A percentile compares a stretch with the other conserved stretches of the same genome.
These are phyloP conservation scores for Corythaixoides concolor DNA, from an alignment of 2,113 vertebrate species.

Conservation along the genomic window DNA sequence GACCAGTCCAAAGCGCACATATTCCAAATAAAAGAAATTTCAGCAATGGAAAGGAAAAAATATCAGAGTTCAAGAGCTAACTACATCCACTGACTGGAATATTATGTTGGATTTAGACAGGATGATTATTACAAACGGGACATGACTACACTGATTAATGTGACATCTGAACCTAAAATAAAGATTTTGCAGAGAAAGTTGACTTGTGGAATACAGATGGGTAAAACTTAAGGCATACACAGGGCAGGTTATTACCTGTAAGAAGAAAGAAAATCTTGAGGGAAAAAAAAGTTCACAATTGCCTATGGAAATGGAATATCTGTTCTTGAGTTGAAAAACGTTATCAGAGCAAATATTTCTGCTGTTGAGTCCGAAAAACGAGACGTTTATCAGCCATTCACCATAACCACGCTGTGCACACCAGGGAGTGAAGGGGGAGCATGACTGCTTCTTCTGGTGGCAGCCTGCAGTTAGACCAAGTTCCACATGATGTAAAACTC, in stretches of 20 bases:
- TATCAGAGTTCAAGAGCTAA: not conserved
- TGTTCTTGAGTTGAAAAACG: not conserved
- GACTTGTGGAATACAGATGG: not conserved
- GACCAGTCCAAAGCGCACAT: rapidly evolving
- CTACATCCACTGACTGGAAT: not conserved
- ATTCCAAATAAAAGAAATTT: not conserved
- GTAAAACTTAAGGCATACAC: not conserved
- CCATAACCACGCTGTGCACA: not conserved
- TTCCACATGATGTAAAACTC: not conserved
- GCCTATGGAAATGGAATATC: not conserved
- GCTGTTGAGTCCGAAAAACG: not conserved
- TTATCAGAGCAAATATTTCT: not conserved
- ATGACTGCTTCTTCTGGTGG: not conserved
- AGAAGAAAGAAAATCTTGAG: not conserved
- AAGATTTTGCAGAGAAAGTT: not conserved
- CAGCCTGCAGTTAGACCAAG: not conserved
- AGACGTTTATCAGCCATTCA: not conserved
- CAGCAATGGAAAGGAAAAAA: not conserved
- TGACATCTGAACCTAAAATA: constrained; percentile 16
- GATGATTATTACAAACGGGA: not conserved
- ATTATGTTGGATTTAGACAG: constrained; percentile 7
- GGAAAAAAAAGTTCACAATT: not conserved
- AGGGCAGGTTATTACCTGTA: not conserved
- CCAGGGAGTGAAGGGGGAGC: not conserved
- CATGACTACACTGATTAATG: not conserved